Percentiles rank a stretch among this genome's conserved stretches.
phyloP scores from a whole-genome alignment of 2,113 vertebrate species.

The Sturnira hondurensis region DNA sequence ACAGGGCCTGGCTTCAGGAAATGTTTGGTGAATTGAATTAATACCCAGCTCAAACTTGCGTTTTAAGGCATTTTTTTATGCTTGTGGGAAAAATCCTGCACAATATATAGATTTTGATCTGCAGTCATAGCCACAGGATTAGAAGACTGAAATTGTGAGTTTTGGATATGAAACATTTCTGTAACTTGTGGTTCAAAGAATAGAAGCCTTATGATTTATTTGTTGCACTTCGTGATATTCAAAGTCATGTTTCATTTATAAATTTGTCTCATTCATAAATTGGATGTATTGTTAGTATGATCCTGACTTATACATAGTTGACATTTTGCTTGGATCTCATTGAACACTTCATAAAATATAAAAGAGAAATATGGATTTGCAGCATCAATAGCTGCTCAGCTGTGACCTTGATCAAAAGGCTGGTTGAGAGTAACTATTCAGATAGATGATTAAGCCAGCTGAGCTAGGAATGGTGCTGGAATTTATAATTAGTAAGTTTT shows the following conservation, averaged over 20 bases:
- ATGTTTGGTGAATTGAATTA: neutral
- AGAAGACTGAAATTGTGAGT: neutral
- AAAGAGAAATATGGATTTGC: neutral
- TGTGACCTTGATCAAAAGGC: neutral
- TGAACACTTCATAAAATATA: neutral
- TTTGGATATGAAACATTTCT: conserved; percentile 7
- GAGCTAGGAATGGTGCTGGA: neutral
- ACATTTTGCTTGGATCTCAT: neutral
- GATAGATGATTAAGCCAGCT: neutral
- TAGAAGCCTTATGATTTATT: neutral
- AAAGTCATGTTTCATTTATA: neutral
- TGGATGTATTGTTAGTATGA: neutral
- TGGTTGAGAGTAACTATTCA: neutral
- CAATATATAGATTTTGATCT: neutral
- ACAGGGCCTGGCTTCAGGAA: neutral
- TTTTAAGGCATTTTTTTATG: neutral
- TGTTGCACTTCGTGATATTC: neutral
- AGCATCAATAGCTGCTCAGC: neutral
- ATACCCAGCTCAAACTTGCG: neutral
- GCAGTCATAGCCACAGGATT: neutral
- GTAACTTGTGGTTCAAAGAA: neutral
- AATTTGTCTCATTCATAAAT: conserved; percentile 12
- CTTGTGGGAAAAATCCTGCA: neutral
- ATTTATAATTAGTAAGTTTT: neutral
- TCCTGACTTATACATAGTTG: neutral